Percentiles rank a stretch among this genome's conserved stretches.
Evolutionary conservation across 2,113 vertebrate species (phyloP).

Genomic region (Podilymbus podiceps): DNA sequence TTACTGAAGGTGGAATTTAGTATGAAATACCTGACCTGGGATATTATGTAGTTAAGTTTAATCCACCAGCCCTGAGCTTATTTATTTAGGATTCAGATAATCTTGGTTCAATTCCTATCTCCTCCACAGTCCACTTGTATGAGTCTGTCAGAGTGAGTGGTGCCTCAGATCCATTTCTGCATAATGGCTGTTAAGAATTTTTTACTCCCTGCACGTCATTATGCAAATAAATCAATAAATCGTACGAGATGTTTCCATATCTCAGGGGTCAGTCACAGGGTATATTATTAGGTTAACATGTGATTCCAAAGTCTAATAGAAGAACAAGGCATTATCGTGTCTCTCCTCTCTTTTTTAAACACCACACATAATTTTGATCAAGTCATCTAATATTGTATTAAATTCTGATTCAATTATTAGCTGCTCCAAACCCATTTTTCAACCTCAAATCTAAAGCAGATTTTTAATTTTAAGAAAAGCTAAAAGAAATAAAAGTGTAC

Average conservation of each 20-base stretch:
- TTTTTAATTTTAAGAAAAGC: neutral
- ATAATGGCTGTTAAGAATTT: neutral
- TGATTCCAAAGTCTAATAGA: neutral
- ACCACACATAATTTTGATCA: neutral
- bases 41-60: neutral
- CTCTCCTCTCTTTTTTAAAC: neutral
- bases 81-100: neutral
- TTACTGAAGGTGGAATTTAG: neutral
- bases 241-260: neutral
- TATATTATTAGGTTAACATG: neutral
- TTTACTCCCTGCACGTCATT: neutral
- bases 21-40: neutral
- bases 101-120: neutral
- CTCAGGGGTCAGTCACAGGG: neutral
- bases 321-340: neutral
- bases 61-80: neutral
- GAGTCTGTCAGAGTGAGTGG: neutral
- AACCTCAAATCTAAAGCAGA: neutral
- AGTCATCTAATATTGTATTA: neutral
- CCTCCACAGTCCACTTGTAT: neutral
- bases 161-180: neutral
- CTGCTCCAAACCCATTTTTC: neutral
- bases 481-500: neutral
- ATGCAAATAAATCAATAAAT: conserved; percentile 6
- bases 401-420: neutral